Conservation (phyloP, 2,888 invertebrate genomes). For the Parnassius smintheus region DNA sequence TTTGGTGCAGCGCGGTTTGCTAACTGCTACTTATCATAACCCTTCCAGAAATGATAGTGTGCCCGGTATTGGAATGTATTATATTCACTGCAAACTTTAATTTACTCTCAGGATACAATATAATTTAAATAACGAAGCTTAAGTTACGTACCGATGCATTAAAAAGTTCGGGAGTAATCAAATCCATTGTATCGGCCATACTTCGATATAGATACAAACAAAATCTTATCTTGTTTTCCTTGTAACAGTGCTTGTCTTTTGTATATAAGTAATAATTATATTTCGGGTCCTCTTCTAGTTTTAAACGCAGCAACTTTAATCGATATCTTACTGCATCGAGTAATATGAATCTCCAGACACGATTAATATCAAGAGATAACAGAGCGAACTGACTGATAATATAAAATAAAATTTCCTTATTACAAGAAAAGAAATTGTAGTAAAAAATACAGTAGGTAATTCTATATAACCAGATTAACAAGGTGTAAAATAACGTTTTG, state of each 20-base stretch:
- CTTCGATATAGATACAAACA: conserved; percentile 53
- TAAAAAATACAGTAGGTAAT: conserved; percentile 46
- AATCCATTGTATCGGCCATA: conserved; percentile 58
- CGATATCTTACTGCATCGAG: conserved; percentile 59
- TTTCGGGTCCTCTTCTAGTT: conserved; percentile 55
- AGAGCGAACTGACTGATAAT: conserved; percentile 50
- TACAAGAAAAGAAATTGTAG: conserved; percentile 47
- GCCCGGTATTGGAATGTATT: too few relatives aligned
- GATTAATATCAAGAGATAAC: conserved; percentile 53
- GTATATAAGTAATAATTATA: conserved; percentile 57
- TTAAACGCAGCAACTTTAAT: conserved; percentile 50
- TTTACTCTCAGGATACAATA: too few relatives aligned
- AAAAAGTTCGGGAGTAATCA: conserved; percentile 54
- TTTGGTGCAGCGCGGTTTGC: too few relatives aligned
- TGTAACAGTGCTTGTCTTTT: conserved; percentile 51
- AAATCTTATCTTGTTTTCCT: conserved; percentile 55
- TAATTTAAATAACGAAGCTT: too few relatives aligned
- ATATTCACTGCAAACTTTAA: too few relatives aligned
- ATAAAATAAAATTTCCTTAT: conserved; percentile 39
- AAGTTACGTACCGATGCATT: conserved; percentile 57
- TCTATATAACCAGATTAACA: conserved; percentile 49
- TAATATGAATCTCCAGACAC: conserved; percentile 49
- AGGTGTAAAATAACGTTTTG: conserved; percentile 40
- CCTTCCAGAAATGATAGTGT: too few relatives aligned
- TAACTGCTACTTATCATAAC: too few relatives aligned